Conservation (phyloP, 2,113 vertebrate species). For the Protomyctophum bolini region DNA sequence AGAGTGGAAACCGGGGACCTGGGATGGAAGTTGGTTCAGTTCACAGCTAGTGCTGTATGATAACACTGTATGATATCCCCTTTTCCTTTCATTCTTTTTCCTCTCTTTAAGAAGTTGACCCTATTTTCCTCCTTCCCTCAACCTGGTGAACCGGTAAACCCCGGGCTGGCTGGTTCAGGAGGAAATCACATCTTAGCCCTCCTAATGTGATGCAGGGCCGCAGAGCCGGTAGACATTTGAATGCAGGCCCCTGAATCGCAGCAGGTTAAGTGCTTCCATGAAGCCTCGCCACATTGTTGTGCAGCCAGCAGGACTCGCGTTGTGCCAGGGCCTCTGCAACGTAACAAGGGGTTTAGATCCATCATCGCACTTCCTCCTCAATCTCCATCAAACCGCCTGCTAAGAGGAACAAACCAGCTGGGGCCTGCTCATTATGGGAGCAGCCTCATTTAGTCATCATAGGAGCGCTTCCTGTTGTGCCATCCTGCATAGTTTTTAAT, state of each 20-base stretch:
- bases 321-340: slow-evolving; percentile 47
- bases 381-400: slow-evolving; percentile 56
- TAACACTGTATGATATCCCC: slow-evolving; percentile 33
- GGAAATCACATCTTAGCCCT: slow-evolving; percentile 71
- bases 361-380: slow-evolving; percentile 65
- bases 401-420: slow-evolving; percentile 58
- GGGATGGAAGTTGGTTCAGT: slow-evolving; percentile 7
- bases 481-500: slow-evolving; percentile 66
- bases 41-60: slow-evolving; percentile 4
- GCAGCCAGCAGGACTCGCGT: slow-evolving; percentile 29
- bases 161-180: slow-evolving; percentile 51
- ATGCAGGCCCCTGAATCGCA: slow-evolving; percentile 59
- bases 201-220: slow-evolving; percentile 65
- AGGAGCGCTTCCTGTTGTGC: slow-evolving; percentile 74
- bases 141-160: slow-evolving; percentile 63
- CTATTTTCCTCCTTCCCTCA: slow-evolving; percentile 48
- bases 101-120: slow-evolving; percentile 51
- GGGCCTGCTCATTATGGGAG: slow-evolving; percentile 59
- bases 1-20: slow-evolving; percentile 4
- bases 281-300: slow-evolving; percentile 54
- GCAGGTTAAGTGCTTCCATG: slow-evolving; percentile 77
- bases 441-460: slow-evolving; percentile 76
- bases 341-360: slow-evolving; percentile 53
- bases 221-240: slow-evolving; percentile 70
- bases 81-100: slow-evolving; percentile 17